phyloP scores from a whole-genome alignment of 2,888 invertebrate species.

The Eupsilia transversa region DNA sequence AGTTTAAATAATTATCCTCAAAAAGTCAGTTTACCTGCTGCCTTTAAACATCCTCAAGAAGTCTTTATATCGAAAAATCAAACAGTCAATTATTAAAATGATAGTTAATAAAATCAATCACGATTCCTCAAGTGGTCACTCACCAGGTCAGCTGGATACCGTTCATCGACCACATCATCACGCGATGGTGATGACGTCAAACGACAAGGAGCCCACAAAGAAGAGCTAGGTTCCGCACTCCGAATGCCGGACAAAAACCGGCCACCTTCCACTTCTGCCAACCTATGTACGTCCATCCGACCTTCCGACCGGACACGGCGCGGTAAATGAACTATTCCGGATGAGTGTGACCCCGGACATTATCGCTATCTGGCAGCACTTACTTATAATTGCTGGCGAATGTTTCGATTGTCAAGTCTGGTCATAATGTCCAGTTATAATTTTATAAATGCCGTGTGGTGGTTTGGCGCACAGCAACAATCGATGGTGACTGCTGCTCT shows the following conservation, averaged over 20 bases:
- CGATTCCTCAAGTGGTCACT: neutral
- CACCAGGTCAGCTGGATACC: neutral
- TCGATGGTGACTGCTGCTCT: neutral
- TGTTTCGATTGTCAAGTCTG: constrained; percentile 40
- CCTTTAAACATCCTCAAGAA: neutral
- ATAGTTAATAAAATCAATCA: neutral
- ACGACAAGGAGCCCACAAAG: neutral
- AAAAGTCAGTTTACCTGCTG: neutral
- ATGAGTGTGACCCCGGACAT: constrained; percentile 61
- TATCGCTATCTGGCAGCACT: constrained; percentile 8
- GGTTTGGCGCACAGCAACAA: neutral
- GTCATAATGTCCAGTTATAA: constrained; percentile 40
- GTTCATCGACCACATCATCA: neutral
- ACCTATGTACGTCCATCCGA: constrained; percentile 9
- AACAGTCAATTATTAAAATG: neutral
- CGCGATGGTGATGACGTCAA: constrained; percentile 23
- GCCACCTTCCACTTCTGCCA: neutral
- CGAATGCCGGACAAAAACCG: neutral
- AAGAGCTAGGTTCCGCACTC: neutral
- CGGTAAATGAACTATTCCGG: constrained; percentile 60
- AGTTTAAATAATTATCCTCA: constrained; percentile 14
- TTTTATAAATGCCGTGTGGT: neutral
- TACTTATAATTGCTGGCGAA: constrained; percentile 47
- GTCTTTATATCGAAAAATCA: neutral
- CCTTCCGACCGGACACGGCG: neutral